These are phyloP conservation scores for Eupsilia transversa DNA, from an alignment of 2,888 invertebrate genomes.

Conservation along the genomic window DNA sequence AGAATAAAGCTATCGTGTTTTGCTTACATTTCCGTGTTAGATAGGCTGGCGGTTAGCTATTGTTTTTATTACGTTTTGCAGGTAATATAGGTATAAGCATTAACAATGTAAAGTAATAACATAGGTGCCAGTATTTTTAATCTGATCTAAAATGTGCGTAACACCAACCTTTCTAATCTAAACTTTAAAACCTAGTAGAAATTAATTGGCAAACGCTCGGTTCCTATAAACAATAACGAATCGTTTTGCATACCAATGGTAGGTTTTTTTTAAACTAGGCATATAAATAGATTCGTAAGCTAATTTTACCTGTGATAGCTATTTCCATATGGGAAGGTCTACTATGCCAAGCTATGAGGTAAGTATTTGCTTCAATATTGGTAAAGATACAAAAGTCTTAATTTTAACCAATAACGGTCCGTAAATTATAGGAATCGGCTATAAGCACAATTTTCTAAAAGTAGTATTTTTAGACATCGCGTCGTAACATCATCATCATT, in stretches of 20 bases:
- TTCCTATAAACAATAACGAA: no score
- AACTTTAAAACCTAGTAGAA: neutral
- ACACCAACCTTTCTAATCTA: constrained; percentile 3
- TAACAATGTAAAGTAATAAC: neutral
- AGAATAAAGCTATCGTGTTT: neutral
- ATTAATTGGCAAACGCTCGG: constrained; percentile 1
- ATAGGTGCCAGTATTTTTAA: neutral
- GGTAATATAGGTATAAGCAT: no score
- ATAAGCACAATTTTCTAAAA: neutral
- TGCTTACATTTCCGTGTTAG: constrained; percentile 37
- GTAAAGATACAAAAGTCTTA: no score
- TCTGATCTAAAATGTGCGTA: neutral
- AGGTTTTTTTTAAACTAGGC: no score
- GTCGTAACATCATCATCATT: neutral
- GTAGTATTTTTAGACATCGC: neutral
- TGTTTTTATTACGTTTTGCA: constrained; percentile 4
- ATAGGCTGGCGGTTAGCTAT: constrained; percentile 10
- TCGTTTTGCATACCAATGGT: no score
- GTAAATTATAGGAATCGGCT: no score
- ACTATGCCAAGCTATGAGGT: no score
- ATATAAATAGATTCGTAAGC: no score
- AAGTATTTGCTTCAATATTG: no score
- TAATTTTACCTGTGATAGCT: no score
- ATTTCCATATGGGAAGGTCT: no score
- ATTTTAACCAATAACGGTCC: no score